A percentile compares a stretch with the other conserved stretches of the same genome.
Evolutionary conservation across 2,888 invertebrate species (phyloP).

Genomic region (Hanleya hanleyi): DNA sequence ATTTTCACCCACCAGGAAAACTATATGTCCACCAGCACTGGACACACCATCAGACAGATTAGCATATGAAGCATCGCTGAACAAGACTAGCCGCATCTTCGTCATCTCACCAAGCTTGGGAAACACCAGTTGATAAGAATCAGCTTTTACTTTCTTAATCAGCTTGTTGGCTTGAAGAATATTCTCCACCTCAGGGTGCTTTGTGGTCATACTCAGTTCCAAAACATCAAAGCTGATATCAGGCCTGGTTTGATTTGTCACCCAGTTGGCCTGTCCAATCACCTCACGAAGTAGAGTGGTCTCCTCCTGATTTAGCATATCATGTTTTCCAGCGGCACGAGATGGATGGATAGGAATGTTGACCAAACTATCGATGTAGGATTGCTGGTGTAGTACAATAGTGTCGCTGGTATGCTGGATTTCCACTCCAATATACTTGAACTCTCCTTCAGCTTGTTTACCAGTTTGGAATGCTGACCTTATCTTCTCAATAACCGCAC

Average conservation of each 20-base stretch:
- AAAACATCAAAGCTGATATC: constrained; percentile 13
- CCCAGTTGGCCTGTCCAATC: constrained; percentile 10
- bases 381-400: constrained; percentile 25
- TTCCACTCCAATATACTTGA: constrained; percentile 33
- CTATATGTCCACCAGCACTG: no score
- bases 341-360: background rate
- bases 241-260: background rate
- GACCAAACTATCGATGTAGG: background rate
- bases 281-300: background rate
- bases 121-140: background rate
- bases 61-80: no score
- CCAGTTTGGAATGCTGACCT: constrained; percentile 26
- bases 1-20: no score
- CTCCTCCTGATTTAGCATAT: background rate
- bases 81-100: no score
- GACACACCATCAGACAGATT: no score
- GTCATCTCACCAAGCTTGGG: background rate
- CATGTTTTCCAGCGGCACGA: background rate
- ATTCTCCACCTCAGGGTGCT: background rate
- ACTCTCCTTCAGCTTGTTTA: constrained; percentile 22
- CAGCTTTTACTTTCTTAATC: background rate
- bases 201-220: constrained; percentile 1
- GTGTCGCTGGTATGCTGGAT: constrained; percentile 15
- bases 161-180: background rate
- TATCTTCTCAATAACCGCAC: constrained; percentile 24